Evolutionary conservation across 2,888 invertebrate species (phyloP).

Genomic region (Cantharis lateralis): DNA sequence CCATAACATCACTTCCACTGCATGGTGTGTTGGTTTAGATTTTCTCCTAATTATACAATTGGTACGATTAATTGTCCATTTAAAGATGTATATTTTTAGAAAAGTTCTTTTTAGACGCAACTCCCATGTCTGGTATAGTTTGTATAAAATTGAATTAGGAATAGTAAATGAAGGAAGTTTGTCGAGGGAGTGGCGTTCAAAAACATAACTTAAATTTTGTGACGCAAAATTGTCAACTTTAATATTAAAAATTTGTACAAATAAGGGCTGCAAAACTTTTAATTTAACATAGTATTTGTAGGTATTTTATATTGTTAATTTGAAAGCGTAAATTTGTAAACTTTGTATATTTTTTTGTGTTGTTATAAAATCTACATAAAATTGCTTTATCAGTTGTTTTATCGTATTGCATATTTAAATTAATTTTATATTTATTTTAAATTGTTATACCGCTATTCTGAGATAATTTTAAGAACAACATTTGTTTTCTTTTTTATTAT

Average conservation of each 20-base stretch:
- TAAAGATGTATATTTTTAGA: not conserved
- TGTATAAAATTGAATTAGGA: not conserved
- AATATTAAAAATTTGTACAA: constrained; percentile 26
- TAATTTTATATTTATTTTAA: constrained; percentile 26
- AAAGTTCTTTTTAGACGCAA: not conserved
- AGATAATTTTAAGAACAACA: constrained; percentile 21
- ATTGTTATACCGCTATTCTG: constrained; percentile 22
- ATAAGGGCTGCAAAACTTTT: constrained; percentile 18
- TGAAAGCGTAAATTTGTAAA: constrained; percentile 20
- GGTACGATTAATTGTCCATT: constrained; percentile 1
- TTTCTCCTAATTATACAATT: not conserved
- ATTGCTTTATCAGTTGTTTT: constrained; percentile 24
- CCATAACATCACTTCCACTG: not conserved
- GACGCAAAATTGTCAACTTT: not conserved
- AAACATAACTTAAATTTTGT: not conserved
- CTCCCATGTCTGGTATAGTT: not conserved
- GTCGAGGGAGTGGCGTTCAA: not conserved
- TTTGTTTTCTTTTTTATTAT: constrained; percentile 27
- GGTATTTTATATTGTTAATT: constrained; percentile 19
- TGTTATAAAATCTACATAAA: constrained; percentile 15
- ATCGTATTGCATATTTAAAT: constrained; percentile 17
- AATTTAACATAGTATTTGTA: constrained; percentile 19
- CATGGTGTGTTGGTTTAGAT: not conserved
- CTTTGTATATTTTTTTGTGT: constrained; percentile 24
- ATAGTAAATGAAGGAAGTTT: not conserved